phyloP scores from a whole-genome alignment of 2,797 vertebrate genomes.

The Acipenser ruthenus region DNA sequence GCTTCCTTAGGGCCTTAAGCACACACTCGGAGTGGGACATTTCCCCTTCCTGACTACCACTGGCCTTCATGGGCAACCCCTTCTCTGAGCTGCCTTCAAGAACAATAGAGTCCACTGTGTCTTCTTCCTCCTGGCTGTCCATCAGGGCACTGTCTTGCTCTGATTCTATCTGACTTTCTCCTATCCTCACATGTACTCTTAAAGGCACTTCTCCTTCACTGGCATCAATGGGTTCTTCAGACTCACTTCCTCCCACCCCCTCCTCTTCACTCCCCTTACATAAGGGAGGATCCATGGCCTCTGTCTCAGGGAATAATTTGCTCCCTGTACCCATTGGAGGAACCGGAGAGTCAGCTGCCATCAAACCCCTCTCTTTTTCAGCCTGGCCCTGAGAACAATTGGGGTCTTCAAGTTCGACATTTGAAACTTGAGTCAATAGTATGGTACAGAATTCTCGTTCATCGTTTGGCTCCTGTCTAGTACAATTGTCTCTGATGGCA shows the following conservation, averaged over 20 bases:
- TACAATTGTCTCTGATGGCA: constrained; percentile 19
- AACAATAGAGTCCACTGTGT: background rate
- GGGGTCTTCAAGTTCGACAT: constrained; percentile 28
- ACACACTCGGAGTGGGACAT: constrained; percentile 41
- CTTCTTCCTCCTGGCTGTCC: constrained; percentile 7
- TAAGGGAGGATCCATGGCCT: constrained; percentile 17
- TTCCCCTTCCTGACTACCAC: constrained; percentile 1
- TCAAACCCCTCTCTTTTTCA: constrained; percentile 19
- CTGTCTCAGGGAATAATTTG: background rate
- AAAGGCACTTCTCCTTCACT: constrained; percentile 21
- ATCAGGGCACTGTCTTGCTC: constrained; percentile 6
- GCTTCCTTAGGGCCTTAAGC: constrained; percentile 68
- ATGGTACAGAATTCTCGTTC: constrained; percentile 45
- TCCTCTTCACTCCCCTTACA: constrained; percentile 36
- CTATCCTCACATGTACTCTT: background rate
- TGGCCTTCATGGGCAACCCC: background rate
- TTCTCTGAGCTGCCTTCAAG: constrained; percentile 3
- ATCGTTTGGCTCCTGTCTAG: constrained; percentile 15
- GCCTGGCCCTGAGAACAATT: constrained; percentile 12
- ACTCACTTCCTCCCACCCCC: constrained; percentile 8
- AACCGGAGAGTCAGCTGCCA: too few species aligned
- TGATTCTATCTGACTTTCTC: background rate
- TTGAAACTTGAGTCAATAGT: constrained; percentile 44
- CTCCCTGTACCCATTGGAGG: too few species aligned
- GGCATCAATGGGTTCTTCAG: constrained; percentile 30